Evolutionary conservation across 2,797 vertebrate species (phyloP).

Genomic region (Hylomyscus alleni): DNA sequence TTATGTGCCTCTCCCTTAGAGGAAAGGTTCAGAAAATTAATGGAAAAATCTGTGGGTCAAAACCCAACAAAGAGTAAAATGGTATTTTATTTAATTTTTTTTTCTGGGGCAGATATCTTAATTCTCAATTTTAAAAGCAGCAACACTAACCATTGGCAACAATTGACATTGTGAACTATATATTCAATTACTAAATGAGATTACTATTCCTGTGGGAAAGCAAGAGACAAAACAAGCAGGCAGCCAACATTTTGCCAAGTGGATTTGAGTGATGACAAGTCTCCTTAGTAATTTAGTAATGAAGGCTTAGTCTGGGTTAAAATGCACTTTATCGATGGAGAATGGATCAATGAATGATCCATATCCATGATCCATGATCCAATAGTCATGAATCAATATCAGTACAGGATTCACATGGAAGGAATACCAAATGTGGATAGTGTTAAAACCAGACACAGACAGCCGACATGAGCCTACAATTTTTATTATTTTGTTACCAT

Average conservation of each 20-base stretch:
- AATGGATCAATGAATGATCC: background rate
- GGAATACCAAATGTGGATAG: background rate
- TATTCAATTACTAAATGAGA: conserved; percentile 63
- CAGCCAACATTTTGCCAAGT: conserved; percentile 45
- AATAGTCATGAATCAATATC: conserved; percentile 14
- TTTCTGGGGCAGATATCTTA: conserved; percentile 42
- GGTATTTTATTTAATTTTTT: conserved; percentile 49
- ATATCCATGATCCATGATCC: no score
- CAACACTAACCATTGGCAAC: conserved; percentile 17
- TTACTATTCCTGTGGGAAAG: conserved; percentile 9
- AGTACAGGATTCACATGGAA: background rate
- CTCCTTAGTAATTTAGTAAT: background rate
- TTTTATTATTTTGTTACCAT: background rate
- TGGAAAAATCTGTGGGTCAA: conserved; percentile 28
- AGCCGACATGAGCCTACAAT: background rate
- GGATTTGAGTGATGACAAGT: conserved; percentile 16
- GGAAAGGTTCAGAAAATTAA: conserved; percentile 19
- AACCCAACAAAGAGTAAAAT: conserved; percentile 1
- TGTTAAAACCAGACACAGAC: background rate
- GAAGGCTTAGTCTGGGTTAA: background rate
- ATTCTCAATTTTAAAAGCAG: conserved; percentile 59
- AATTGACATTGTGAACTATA: conserved; percentile 11
- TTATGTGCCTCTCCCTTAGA: background rate
- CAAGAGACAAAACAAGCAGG: conserved; percentile 38
- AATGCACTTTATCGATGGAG: conserved; percentile 20